A percentile compares a stretch with the other conserved stretches of the same genome.
Conservation (phyloP, 2,888 invertebrate species). For the Idaea aversata region DNA sequence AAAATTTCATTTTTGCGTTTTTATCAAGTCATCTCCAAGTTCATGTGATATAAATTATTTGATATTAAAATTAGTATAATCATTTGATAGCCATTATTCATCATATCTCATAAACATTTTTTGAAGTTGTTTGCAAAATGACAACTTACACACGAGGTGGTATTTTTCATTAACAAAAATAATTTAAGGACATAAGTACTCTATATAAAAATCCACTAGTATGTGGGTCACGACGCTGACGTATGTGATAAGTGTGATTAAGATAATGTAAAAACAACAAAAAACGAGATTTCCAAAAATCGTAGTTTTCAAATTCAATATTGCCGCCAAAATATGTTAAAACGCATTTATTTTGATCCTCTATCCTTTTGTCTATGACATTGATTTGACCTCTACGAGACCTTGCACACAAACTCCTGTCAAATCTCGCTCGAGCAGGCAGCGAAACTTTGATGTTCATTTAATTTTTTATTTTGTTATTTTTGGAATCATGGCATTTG, state of each 20-base stretch:
- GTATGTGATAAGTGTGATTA: not conserved
- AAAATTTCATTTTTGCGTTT: too few species aligned
- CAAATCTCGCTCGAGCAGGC: constrained; percentile 41
- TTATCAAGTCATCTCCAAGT: too few species aligned
- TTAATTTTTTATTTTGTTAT: constrained; percentile 4
- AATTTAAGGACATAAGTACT: too few species aligned
- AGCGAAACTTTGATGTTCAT: constrained; percentile 11
- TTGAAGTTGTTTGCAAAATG: too few species aligned
- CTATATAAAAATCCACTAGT: too few species aligned
- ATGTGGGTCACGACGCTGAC: not conserved
- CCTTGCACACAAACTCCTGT: constrained; percentile 52
- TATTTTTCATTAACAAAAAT: too few species aligned
- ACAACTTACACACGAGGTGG: too few species aligned
- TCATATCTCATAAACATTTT: too few species aligned
- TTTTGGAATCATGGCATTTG: constrained; percentile 46
- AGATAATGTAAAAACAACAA: not conserved
- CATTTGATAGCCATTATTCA: too few species aligned
- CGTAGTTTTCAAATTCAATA: constrained; percentile 8
- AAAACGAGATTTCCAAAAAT: not conserved
- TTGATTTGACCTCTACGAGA: constrained; percentile 67
- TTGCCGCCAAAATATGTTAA: constrained; percentile 34
- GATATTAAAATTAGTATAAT: too few species aligned
- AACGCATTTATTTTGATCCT: not conserved
- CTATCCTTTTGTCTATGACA: constrained; percentile 48
- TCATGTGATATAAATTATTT: too few species aligned